Base-by-base conservation (phyloP, 2,113 vertebrate genomes). In the Aspidoscelis tigris region DNA sequence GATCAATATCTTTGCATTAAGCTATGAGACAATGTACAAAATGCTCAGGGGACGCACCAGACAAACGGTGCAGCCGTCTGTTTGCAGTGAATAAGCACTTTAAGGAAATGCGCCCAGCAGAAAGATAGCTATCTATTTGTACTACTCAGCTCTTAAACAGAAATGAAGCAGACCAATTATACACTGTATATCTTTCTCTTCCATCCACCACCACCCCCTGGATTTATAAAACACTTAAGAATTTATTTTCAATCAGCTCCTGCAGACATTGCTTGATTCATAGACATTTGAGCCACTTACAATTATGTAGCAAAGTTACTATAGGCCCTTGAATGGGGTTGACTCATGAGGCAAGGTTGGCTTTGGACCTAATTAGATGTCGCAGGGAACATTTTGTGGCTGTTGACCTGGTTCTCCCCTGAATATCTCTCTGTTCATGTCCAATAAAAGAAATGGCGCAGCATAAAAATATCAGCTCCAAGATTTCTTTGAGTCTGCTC, bases 1-100 rank as follows among this genome's bases (percentile, higher is more conserved):
- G 92, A 88, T 90, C 89, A 78, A 88, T 91, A 92, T 68, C 75
- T 80, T 78, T 53, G 70, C 78, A 65, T 88, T 88, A 90, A 79
- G n/a, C 76, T 72, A 81, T 33, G 84, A 93, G 85, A 84, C 76
- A 90, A 91, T 83, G 84, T 33, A 83, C 66, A 50, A 84, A 89
- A 89, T n/a, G 53, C 84, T 89, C 89, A 64, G 33, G 43, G 89
- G 75, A 88, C 72, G 53, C 87, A 76, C 70, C 80, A 89, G 78
- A 88, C 80, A 74, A 76, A 50, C 65, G 22, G 20, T 1, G 2
- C 58, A 85, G 90, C 70, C 65, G 81, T 84, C 75, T 61, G 33
- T 1, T 74, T 84, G 20, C 7, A 74, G 86, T 79, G 88, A 84
- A 81, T 68, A 84, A 64, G 68, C 82, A 81, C n/a, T 83, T 84